Evolutionary conservation across 2,888 invertebrate species (phyloP).

Genomic region (Nemapogon koenigi): DNA sequence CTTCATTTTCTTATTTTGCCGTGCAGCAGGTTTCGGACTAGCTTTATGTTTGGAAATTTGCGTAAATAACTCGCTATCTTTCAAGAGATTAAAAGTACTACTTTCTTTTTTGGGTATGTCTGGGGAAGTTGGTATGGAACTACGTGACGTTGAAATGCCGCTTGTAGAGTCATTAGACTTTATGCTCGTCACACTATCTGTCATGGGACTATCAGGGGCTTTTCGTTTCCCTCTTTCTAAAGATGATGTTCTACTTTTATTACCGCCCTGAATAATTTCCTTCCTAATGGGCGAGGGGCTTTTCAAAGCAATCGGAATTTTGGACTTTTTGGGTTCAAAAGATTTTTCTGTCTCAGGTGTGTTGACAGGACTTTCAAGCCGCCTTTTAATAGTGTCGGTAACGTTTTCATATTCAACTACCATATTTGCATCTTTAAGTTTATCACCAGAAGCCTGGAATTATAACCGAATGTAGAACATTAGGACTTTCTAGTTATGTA

Average conservation of each 20-base stretch:
- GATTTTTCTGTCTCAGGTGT: constrained; percentile 43
- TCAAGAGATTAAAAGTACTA: constrained; percentile 69
- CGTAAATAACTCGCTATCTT: constrained; percentile 73
- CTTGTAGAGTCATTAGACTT: constrained; percentile 29
- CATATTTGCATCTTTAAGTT: not conserved
- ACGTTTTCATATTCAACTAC: constrained; percentile 62
- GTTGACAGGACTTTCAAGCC: constrained; percentile 51
- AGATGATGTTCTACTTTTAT: constrained; percentile 32
- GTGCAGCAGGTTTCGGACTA: constrained; percentile 20
- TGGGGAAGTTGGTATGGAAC: constrained; percentile 28
- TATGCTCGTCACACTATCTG: constrained; percentile 20
- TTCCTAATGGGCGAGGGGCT: constrained; percentile 46
- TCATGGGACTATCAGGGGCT: constrained; percentile 20
- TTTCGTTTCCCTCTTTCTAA: constrained; percentile 25
- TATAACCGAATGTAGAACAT: not conserved
- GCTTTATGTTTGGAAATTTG: constrained; percentile 66
- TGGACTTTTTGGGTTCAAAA: constrained; percentile 40
- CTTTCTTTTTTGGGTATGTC: constrained; percentile 52
- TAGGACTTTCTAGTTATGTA: not conserved
- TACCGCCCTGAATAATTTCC: constrained; percentile 35
- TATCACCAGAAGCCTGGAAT: not conserved
- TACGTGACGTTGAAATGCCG: constrained; percentile 18
- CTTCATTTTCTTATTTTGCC: constrained; percentile 19
- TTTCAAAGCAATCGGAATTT: constrained; percentile 46
- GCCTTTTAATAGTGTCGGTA: constrained; percentile 69